Conservation (phyloP, 2,888 invertebrate species). For the Coelinius sp. region DNA sequence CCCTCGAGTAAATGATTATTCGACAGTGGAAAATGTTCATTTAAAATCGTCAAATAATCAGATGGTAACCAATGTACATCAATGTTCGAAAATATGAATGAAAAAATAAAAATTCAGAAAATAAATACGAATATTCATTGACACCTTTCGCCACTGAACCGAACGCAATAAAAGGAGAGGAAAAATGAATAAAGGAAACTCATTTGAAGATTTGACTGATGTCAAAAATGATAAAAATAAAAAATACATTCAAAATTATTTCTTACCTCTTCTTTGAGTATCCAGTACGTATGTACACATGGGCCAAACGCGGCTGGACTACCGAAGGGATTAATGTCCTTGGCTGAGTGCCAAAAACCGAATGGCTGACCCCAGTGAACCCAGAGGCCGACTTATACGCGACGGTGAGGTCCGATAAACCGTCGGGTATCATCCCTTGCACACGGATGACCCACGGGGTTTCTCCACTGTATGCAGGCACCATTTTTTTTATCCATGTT, state of each 20-base stretch:
- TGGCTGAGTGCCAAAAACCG: constrained; percentile 64
- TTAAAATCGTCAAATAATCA: not conserved
- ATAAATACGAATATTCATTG: too few species aligned
- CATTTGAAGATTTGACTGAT: too few species aligned
- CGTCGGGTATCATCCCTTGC: constrained; percentile 33
- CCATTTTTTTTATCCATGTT: not conserved
- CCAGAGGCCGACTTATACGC: constrained; percentile 45
- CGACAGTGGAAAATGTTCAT: not conserved
- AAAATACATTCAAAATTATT: not conserved
- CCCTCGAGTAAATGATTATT: not conserved
- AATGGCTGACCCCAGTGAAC: constrained; percentile 58
- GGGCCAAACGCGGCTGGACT: constrained; percentile 17
- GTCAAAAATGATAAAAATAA: too few species aligned
- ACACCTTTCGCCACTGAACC: too few species aligned
- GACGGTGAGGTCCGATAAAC: constrained; percentile 40
- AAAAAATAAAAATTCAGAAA: too few species aligned
- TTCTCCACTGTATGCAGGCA: constrained; percentile 9
- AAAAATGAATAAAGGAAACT: too few species aligned
- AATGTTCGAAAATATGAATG: not conserved
- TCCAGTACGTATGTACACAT: constrained; percentile 6
- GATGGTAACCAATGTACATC: not conserved
- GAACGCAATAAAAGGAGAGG: too few species aligned
- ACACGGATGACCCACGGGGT: constrained; percentile 30
- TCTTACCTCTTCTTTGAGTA: not conserved
- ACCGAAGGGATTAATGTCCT: constrained; percentile 62